A percentile compares a stretch with the other conserved stretches of the same genome.
Conservation (phyloP, 1,140 invertebrate genomes). For the Apis dorsata region DNA sequence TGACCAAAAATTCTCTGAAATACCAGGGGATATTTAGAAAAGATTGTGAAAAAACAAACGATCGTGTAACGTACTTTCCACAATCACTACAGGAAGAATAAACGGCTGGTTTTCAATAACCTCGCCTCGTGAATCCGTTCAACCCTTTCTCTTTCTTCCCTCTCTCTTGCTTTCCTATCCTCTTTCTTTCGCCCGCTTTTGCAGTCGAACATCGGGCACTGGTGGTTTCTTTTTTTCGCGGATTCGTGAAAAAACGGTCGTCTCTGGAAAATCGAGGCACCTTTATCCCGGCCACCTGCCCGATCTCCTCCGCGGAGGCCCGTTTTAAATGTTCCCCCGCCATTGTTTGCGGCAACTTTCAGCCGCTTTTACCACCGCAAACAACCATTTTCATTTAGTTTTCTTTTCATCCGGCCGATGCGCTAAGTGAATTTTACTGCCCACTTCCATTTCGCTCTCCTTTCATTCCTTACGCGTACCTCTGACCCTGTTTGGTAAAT, state of each 20-base stretch:
- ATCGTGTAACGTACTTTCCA: neutral
- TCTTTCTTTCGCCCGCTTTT: neutral
- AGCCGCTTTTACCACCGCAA: slow-evolving; percentile 53
- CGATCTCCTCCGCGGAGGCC: neutral
- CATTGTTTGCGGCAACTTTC: slow-evolving; percentile 54
- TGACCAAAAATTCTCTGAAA: neutral
- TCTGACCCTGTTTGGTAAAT: slow-evolving; percentile 42
- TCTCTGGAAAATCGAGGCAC: slow-evolving; percentile 26
- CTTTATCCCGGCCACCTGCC: slow-evolving; percentile 17
- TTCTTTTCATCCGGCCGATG: slow-evolving; percentile 44
- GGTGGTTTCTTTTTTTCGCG: neutral
- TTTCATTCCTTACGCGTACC: slow-evolving; percentile 44
- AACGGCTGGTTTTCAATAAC: slow-evolving; percentile 30
- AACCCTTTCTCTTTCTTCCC: neutral
- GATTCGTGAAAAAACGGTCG: slow-evolving; percentile 10
- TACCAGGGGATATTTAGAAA: neutral
- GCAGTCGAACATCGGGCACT: neutral
- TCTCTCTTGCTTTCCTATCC: neutral
- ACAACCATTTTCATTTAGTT: slow-evolving; percentile 52
- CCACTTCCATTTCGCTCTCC: slow-evolving; percentile 33
- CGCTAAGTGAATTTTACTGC: slow-evolving; percentile 48
- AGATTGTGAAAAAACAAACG: too few relatives aligned
- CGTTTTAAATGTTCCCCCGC: slow-evolving; percentile 34
- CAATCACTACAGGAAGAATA: neutral
- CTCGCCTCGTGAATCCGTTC: neutral